Evolutionary conservation across 2,113 vertebrate species (phyloP), one percentile per base, ranked within the genome.

Genomic region (Pygathrix nemaeus): DNA sequence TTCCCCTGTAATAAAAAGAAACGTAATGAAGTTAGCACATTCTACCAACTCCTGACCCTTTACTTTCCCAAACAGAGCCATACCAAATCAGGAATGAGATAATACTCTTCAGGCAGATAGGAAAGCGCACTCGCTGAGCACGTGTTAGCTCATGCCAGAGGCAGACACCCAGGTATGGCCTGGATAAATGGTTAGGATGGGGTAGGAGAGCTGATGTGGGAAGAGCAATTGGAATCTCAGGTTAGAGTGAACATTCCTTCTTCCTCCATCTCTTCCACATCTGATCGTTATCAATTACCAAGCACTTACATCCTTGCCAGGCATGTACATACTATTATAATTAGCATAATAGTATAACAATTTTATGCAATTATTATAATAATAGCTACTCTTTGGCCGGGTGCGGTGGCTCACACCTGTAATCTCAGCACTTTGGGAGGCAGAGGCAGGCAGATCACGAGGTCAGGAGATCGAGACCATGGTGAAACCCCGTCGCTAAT

Each of bases 1-100:
- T 94, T 57, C 32, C 96, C 97, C 98, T 99, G 85, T 12, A 81
- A 94, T 35, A 79, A 43, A 98, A 83, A 73, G 57, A 96, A 90
- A 97, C 90, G 10, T 3, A 94, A 84, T 7, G 18, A 11, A 83
- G 76, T 76, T 14, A 86, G 40, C 30, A 35, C 40, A 23, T 32
- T 83, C 23, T 38, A 45, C 70, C 78, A 88, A 30, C 38, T 27
- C 16, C 32, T 0, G 3, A 38, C 45, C 45, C 57, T 55, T 20
- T 12, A 35, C 75, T 64, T 45, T 81, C 57, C 80, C 50, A 73
- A 13, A 55, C 45, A 35, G 8, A 95, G 21, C 20, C 0, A 2
- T 12, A 23, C 32, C 72, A 57, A 13, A 48, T 35, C 6, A n/a
- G 76, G 75, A 82, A 40, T 0, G 43, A 61, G 66, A 17, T 1